A percentile compares a stretch with the other conserved stretches of the same genome.
Conservation (phyloP, 1,140 invertebrate genomes). For the Brachionus plicatilis region DNA sequence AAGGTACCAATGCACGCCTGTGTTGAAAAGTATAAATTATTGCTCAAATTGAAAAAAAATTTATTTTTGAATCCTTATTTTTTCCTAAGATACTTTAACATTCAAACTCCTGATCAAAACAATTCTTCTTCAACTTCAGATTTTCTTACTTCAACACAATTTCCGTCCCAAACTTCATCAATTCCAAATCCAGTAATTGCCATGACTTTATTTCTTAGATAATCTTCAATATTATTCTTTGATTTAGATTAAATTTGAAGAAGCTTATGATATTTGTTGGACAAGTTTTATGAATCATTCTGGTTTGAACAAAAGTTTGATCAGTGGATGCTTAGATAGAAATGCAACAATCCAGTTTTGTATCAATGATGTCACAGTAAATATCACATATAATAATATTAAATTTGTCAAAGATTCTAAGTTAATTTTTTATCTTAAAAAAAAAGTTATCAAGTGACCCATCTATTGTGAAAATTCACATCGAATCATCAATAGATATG, state of each 20-base stretch:
- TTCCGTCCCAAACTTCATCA: neutral
- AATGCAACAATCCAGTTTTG: neutral
- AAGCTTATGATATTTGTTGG: neutral
- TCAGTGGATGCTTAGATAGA: neutral
- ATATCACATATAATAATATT: neutral
- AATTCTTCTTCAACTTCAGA: neutral
- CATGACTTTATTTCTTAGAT: neutral
- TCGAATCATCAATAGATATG: constrained; percentile 4
- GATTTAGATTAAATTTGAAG: neutral
- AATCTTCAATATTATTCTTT: neutral
- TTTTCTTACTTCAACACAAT: too few relatives aligned
- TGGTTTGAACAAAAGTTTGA: neutral
- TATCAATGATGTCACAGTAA: neutral
- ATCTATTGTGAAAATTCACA: neutral
- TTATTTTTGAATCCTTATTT: neutral
- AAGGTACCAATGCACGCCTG: neutral
- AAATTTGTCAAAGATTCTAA: neutral
- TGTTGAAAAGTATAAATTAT: neutral
- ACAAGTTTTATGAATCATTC: neutral
- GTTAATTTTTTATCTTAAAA: neutral
- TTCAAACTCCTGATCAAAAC: neutral
- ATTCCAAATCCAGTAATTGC: neutral
- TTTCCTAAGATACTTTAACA: neutral
- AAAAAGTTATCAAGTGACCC: neutral
- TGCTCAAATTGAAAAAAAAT: neutral